These are phyloP conservation scores for Argya squamiceps DNA, from an alignment of 2,797 vertebrate species.

Conservation along the genomic window DNA sequence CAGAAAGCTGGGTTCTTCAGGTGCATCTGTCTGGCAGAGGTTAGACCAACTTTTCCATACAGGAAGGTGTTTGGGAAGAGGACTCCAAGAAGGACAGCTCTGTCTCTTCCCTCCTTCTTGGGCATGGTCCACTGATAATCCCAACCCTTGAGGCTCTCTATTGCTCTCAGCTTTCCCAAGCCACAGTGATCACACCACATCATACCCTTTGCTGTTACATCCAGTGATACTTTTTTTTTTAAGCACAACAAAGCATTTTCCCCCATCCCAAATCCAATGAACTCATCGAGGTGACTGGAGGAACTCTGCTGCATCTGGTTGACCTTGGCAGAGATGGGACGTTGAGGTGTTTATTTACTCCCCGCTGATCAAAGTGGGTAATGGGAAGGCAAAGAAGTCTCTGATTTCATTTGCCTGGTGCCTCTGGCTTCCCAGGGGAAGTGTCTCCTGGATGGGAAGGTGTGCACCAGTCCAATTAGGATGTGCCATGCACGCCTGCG, in stretches of 20 bases:
- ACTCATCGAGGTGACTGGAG: not conserved
- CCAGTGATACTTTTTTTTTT: not conserved
- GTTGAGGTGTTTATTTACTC: not conserved
- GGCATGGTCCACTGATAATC: not conserved
- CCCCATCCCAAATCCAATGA: rapidly evolving
- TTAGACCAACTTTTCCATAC: not conserved
- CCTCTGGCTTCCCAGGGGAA: not conserved
- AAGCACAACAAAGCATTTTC: not conserved
- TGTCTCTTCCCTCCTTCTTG: not conserved
- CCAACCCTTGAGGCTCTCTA: not conserved
- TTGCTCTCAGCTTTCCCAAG: not conserved
- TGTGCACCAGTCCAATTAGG: not conserved
- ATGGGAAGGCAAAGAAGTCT: not conserved
- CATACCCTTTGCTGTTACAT: not conserved
- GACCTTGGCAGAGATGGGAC: not conserved
- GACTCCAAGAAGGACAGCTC: not conserved
- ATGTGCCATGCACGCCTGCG: not conserved
- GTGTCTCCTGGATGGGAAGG: not conserved
- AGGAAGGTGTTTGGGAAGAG: not conserved
- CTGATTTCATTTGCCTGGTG: not conserved
- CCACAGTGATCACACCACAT: not conserved
- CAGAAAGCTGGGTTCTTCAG: not conserved
- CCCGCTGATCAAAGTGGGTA: not conserved
- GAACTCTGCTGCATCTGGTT: not conserved
- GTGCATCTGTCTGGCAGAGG: not conserved